These are phyloP conservation scores for Pseudococcus viburni DNA, from an alignment of 2,888 invertebrate species.

Conservation along the genomic window DNA sequence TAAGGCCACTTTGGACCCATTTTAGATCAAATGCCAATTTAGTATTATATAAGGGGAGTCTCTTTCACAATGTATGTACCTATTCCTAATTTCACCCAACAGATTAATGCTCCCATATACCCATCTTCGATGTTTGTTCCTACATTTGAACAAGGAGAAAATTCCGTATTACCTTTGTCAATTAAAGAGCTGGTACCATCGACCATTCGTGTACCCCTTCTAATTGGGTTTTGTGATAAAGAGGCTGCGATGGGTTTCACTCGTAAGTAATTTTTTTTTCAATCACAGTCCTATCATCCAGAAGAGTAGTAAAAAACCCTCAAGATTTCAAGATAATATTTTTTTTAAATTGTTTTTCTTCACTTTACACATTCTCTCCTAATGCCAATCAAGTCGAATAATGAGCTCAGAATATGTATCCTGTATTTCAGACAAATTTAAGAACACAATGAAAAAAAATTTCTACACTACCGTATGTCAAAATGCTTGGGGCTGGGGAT, in stretches of 20 bases:
- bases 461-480: neutral
- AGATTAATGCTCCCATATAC: neutral
- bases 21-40: no score
- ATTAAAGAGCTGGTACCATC: neutral
- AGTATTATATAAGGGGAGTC: no score
- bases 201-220: neutral
- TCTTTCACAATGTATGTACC: no score
- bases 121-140: neutral
- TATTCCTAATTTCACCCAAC: no score
- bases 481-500: neutral
- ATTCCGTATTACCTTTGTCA: neutral
- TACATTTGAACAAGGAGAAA: neutral
- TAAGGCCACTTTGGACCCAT: no score
- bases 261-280: neutral
- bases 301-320: no score
- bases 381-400: no score
- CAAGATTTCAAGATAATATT: no score
- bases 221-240: constrained; percentile 1
- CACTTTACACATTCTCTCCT: no score
- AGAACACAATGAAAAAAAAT: neutral
- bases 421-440: neutral
- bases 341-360: no score
- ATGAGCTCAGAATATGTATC: neutral
- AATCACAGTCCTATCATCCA: no score
- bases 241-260: neutral